A percentile compares a stretch with the other conserved stretches of the same genome.
phyloP scores from a whole-genome alignment of 2,888 invertebrate species.

The Nezara viridula region DNA sequence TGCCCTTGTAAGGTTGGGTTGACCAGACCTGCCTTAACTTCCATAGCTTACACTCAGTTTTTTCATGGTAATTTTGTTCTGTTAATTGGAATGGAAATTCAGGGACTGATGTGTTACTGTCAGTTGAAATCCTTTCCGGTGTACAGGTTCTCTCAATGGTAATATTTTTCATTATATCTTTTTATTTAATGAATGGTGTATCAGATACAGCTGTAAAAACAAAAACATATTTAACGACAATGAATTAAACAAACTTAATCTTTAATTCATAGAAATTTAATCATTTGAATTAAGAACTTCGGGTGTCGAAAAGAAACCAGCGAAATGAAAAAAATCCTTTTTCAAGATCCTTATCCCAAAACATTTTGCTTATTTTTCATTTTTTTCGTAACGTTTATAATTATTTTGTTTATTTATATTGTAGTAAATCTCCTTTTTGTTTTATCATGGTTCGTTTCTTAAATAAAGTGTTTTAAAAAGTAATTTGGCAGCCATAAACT shows the following conservation, averaged over 20 bases:
- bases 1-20: too few species aligned
- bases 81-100: background rate
- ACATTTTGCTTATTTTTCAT: background rate
- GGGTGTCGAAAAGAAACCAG: background rate
- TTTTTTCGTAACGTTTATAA: background rate
- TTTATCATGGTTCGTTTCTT: background rate
- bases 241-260: too few species aligned
- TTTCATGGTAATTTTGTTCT: background rate
- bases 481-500: background rate
- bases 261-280: background rate
- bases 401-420: background rate
- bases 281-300: background rate
- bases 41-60: background rate
- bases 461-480: background rate
- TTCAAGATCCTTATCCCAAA: slow-evolving; percentile 16
- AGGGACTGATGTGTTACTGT: background rate
- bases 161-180: background rate
- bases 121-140: background rate
- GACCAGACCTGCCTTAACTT: too few species aligned
- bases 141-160: background rate
- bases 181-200: background rate
- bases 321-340: slow-evolving; percentile 2
- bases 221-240: too few species aligned
- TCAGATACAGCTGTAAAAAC: background rate
- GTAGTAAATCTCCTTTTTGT: background rate